Evolutionary conservation across 2,888 invertebrate species (phyloP), one percentile per base, ranked within the genome.

Genomic region (Leptinotarsa peninsularis): DNA sequence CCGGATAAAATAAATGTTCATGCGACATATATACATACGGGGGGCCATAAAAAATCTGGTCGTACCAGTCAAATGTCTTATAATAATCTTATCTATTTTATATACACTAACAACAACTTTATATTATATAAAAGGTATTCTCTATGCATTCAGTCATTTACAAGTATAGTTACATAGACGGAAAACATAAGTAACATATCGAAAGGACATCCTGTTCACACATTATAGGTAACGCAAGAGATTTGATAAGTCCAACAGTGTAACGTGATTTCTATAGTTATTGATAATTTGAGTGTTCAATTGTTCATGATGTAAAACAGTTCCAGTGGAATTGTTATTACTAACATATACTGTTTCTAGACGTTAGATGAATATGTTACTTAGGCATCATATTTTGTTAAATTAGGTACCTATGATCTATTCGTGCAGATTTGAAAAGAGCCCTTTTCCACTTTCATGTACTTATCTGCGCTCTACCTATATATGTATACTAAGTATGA

Each of bases 31-130:
- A 83, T 78, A 84, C 82, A 83, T 76, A 83, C 81, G 83, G 78
- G 76, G 72, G 82, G 75, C 74, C 82, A 83, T 84, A 84, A 84
- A 86, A 87, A 86, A 83, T 81, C 85, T 85, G 85, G 85, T 81
- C 76, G 71, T 75, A 79, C 85, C 86, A 86, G 85, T 83, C 83
- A 74, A 78, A 66, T 78, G 76, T 81, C 82, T 84, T 84, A 84
- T 75, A 79, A 77, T 79, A 79, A 82, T 81, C 76, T 76, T 81
- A 80, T 78, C 81, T 81, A 82, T 83, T 80, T 76, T 84, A 85
- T 85, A 77, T 85, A 85, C 84, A 85, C 82, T 84, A 84, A 84
- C 84, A 85, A 86, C 85, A 86, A 85, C 84, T 76, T 82, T 81
- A 80, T 81, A 79, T 80, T 81, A 79, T 82, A 83, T 80, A 84